phyloP scores from a whole-genome alignment of 2,113 vertebrate species.

The Galbula dea region DNA sequence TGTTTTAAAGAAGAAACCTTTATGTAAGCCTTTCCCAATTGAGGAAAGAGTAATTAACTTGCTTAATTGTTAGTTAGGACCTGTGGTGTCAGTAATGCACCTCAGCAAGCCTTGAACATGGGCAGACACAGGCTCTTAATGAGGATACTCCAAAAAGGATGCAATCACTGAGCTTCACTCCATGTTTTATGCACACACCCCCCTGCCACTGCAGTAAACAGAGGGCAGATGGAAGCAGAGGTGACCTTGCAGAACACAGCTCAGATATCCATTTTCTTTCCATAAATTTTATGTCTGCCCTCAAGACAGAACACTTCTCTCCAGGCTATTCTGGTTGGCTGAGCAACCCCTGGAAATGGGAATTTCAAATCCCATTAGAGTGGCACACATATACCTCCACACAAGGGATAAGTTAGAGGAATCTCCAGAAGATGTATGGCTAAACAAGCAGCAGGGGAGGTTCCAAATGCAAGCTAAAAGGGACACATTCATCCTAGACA shows the following conservation, averaged over 20 bases:
- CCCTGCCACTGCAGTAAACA: not conserved
- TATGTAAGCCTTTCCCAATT: slow-evolving; percentile 23
- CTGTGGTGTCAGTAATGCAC: not conserved
- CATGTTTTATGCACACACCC: not conserved
- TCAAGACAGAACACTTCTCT: slow-evolving; percentile 10
- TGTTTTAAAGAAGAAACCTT: slow-evolving; percentile 38
- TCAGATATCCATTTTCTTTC: not conserved
- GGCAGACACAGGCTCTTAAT: not conserved
- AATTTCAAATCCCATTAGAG: not conserved
- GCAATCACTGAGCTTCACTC: not conserved
- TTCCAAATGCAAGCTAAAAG: not conserved
- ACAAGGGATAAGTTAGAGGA: not conserved
- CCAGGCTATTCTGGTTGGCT: not conserved
- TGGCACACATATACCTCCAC: not conserved
- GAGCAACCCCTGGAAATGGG: not conserved
- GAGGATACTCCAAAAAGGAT: not conserved
- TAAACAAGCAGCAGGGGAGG: not conserved
- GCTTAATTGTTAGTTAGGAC: slow-evolving; percentile 23
- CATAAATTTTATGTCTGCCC: not conserved
- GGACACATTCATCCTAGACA: not conserved
- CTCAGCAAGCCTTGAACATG: not conserved
- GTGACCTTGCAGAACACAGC: not conserved
- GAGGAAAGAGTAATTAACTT: slow-evolving; percentile 45
- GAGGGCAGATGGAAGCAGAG: not conserved
- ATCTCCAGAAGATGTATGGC: not conserved